These are phyloP conservation scores for Sycobia sp. DNA, from an alignment of 1,140 invertebrate genomes.

Conservation along the genomic window DNA sequence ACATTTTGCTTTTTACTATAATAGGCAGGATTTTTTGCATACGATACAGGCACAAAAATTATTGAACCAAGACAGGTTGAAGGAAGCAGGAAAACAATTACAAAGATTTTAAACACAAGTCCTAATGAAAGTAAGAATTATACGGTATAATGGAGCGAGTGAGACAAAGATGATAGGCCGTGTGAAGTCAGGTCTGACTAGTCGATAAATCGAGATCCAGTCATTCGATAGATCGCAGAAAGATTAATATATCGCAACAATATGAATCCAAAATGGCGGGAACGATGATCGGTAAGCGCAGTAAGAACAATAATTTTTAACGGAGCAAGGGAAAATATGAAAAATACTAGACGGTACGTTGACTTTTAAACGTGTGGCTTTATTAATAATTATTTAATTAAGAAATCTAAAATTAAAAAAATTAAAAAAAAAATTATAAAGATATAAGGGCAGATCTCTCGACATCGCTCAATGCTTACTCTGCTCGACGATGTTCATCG, in stretches of 20 bases:
- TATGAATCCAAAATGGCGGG: not conserved
- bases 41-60: conserved; percentile 5
- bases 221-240: conserved; percentile 21
- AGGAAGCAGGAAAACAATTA: not conserved
- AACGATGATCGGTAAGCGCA: conserved; percentile 16
- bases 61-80: not conserved
- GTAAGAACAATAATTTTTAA: conserved; percentile 23
- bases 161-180: conserved; percentile 2
- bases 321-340: conserved; percentile 6
- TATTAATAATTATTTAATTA: conserved; percentile 28
- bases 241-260: conserved; percentile 1
- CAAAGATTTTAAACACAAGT: too few relatives aligned
- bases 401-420: conserved; percentile 18
- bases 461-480: conserved; percentile 27
- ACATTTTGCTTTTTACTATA: not conserved
- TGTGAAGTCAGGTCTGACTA: conserved; percentile 23
- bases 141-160: not conserved
- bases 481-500: conserved; percentile 37
- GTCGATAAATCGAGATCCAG: conserved; percentile 31
- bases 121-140: not conserved
- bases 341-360: conserved; percentile 18
- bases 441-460: conserved; percentile 31
- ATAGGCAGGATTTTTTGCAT: not conserved
- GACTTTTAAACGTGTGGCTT: conserved; percentile 26
- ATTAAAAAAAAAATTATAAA: conserved; percentile 19